Percentiles rank a stretch among this genome's conserved stretches.
These are phyloP conservation scores for Gambusia holbrooki DNA, from an alignment of 2,113 vertebrate genomes.

Conservation along the genomic window DNA sequence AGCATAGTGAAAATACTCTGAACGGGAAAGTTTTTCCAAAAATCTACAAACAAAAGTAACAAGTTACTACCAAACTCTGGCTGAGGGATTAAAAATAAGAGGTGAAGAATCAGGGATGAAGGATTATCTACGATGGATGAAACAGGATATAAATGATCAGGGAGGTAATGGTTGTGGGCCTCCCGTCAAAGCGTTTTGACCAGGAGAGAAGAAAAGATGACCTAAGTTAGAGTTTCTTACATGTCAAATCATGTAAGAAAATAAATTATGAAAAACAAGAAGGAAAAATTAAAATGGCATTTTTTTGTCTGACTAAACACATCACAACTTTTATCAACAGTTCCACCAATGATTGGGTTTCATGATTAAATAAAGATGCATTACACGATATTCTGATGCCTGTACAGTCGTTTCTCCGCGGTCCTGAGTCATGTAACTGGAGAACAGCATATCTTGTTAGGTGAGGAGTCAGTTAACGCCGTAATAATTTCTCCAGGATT, in stretches of 20 bases:
- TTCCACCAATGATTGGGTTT: too few relatives aligned
- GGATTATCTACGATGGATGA: too few relatives aligned
- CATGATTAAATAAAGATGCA: background rate
- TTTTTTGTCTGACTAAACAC: background rate
- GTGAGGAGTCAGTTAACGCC: constrained; percentile 69
- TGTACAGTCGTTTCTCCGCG: constrained; percentile 24
- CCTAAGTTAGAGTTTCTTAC: background rate
- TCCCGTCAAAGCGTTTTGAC: background rate
- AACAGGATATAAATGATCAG: too few relatives aligned
- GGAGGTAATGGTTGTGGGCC: too few relatives aligned
- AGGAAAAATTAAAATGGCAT: background rate
- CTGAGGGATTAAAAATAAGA: too few relatives aligned
- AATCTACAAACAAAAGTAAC: too few relatives aligned
- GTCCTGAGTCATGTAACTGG: constrained; percentile 57
- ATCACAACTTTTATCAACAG: background rate
- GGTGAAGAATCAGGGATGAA: too few relatives aligned
- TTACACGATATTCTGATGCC: constrained; percentile 21
- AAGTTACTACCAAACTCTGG: too few relatives aligned
- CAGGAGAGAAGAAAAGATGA: background rate
- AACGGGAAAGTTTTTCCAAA: too few relatives aligned
- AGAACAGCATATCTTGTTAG: constrained; percentile 65
- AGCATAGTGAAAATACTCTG: too few relatives aligned
- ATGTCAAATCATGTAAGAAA: background rate
- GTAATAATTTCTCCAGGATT: constrained; percentile 46
- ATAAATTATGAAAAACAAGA: background rate